Percentiles rank a stretch among this genome's conserved stretches.
Evolutionary conservation across 2,113 vertebrate genomes (phyloP).

Genomic region (Corydoras sp.): DNA sequence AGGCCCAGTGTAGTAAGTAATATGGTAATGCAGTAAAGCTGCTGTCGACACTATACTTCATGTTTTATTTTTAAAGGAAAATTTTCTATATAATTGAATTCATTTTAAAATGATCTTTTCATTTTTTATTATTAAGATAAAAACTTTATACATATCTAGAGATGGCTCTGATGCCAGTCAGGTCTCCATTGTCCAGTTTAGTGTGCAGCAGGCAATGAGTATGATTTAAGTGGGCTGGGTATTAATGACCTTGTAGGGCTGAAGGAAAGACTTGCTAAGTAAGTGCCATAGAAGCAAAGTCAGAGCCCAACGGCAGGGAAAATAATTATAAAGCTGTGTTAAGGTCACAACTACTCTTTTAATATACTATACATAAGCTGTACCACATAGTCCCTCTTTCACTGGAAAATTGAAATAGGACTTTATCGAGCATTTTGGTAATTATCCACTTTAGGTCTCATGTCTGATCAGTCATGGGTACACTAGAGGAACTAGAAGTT

Average conservation of each 20-base stretch:
- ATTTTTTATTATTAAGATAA: background rate
- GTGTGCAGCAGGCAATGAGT: constrained; percentile 2
- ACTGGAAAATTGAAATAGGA: constrained; percentile 1
- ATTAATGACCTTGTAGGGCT: constrained; percentile 27
- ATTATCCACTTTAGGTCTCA: constrained; percentile 10
- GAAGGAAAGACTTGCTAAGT: constrained; percentile 27
- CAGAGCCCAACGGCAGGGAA: constrained; percentile 29
- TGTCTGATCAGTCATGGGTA: background rate
- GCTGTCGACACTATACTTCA: too few species aligned
- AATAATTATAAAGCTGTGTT: constrained; percentile 39
- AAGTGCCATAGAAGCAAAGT: constrained; percentile 18
- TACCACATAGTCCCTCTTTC: background rate
- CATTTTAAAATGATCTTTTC: too few species aligned
- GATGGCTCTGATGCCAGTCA: background rate
- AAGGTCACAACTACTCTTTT: constrained; percentile 40
- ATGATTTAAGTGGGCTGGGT: constrained; percentile 28
- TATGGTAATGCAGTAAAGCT: too few species aligned
- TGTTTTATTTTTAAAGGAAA: too few species aligned
- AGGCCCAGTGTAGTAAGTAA: too few species aligned
- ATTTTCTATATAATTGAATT: too few species aligned
- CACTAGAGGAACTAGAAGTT: too few species aligned
- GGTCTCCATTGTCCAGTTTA: background rate
- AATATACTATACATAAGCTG: constrained; percentile 23
- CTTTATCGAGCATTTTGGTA: constrained; percentile 11
- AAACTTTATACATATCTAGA: too few species aligned